phyloP scores from a whole-genome alignment of 2,888 invertebrate genomes.

The Cheilosia scutellata region DNA sequence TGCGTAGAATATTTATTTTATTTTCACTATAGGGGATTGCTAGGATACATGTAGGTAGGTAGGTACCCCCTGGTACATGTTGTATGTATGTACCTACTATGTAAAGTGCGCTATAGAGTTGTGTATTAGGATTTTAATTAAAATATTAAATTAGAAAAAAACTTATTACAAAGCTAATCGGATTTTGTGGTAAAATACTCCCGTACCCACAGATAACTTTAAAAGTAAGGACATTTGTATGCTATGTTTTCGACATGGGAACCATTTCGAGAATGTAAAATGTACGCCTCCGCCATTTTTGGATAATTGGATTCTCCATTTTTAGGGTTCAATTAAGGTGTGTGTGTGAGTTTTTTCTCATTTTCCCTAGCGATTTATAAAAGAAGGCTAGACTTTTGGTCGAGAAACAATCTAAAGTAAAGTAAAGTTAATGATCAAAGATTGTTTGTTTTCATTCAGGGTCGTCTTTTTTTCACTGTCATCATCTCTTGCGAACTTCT shows the following conservation, averaged over 20 bases:
- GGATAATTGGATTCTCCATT: too few species aligned
- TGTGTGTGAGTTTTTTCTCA: too few species aligned
- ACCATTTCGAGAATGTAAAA: too few species aligned
- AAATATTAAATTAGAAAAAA: slow-evolving; percentile 44
- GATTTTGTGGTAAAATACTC: not conserved
- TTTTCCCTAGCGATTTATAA: too few species aligned
- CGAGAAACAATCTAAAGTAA: too few species aligned
- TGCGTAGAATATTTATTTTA: slow-evolving; percentile 21
- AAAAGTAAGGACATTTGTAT: too few species aligned
- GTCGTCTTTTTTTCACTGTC: not conserved
- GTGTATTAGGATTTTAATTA: slow-evolving; percentile 32
- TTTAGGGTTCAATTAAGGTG: too few species aligned
- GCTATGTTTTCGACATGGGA: too few species aligned
- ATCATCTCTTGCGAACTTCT: not conserved
- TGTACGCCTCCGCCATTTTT: too few species aligned
- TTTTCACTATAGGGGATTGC: slow-evolving; percentile 18
- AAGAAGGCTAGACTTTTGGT: too few species aligned
- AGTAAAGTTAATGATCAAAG: not conserved
- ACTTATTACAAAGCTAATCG: slow-evolving; percentile 20
- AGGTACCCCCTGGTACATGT: not conserved
- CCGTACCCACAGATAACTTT: too few species aligned
- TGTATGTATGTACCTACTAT: not conserved
- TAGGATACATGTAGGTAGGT: slow-evolving; percentile 17
- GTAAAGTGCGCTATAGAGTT: not conserved
- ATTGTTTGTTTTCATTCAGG: not conserved